phyloP scores from a whole-genome alignment of 2,797 vertebrate genomes.

The Cyprinodon diabolis region DNA sequence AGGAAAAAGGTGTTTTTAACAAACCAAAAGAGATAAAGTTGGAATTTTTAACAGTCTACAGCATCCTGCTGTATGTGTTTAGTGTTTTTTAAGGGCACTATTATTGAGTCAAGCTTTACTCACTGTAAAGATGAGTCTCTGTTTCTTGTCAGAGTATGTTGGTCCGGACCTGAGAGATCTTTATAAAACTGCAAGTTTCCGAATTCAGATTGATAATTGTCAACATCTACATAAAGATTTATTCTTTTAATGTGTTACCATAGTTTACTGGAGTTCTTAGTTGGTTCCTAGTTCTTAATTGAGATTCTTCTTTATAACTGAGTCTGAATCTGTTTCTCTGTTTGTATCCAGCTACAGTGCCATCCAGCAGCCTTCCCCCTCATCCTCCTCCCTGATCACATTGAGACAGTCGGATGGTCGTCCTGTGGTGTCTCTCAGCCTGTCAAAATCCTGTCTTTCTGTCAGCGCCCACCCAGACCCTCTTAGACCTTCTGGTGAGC shows the following conservation, averaged over 20 bases:
- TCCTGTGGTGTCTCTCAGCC: constrained; percentile 41
- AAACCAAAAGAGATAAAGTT: no score
- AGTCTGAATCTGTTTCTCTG: constrained; percentile 5
- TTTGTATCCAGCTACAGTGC: constrained; percentile 40
- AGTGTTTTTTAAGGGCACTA: neutral
- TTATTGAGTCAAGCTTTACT: neutral
- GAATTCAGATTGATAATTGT: neutral
- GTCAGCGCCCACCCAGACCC: constrained; percentile 35
- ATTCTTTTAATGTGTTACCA: neutral
- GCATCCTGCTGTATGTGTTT: neutral
- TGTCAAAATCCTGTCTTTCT: constrained; percentile 47
- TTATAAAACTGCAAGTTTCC: neutral
- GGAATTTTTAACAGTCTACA: neutral
- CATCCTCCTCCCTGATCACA: constrained; percentile 61
- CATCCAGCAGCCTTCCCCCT: constrained; percentile 73
- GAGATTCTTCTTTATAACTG: neutral
- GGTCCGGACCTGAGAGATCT: neutral
- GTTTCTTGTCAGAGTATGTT: neutral
- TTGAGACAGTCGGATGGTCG: constrained; percentile 53
- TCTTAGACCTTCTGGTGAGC: constrained; percentile 8
- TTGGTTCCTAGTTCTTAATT: neutral
- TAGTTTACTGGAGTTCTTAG: neutral
- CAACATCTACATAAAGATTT: constrained; percentile 1
- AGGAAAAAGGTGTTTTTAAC: no score
- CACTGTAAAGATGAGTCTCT: neutral